Conservation (phyloP, 2,113 vertebrate species). For the Glaucidium brasilianum region DNA sequence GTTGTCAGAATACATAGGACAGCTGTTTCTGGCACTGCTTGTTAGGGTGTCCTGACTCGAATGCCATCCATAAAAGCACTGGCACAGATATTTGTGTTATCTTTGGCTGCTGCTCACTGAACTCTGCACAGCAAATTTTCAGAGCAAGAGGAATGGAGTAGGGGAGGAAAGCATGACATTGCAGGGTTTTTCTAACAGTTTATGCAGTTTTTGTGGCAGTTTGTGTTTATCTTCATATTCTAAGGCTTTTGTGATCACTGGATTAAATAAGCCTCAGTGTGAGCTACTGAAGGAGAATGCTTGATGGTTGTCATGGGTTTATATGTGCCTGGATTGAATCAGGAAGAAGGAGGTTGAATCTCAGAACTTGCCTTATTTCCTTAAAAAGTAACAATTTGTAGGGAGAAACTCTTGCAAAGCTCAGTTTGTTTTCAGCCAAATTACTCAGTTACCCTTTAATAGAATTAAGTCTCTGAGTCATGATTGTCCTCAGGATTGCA, state of each 20-base stretch:
- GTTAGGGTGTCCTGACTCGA: background rate
- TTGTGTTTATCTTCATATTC: background rate
- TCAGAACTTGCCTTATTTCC: background rate
- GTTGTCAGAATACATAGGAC: conserved; percentile 3
- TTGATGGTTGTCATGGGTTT: background rate
- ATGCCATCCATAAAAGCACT: background rate
- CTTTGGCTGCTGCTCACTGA: background rate
- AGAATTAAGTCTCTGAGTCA: background rate
- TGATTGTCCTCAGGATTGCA: background rate
- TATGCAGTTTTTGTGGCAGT: background rate
- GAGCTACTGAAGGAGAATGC: background rate
- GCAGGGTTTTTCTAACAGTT: background rate
- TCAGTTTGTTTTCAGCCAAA: background rate
- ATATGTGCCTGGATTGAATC: background rate
- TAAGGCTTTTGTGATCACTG: background rate
- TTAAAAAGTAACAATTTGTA: background rate
- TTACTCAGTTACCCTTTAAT: background rate
- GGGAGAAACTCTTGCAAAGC: background rate
- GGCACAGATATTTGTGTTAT: background rate
- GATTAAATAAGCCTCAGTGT: background rate
- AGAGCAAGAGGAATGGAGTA: background rate
- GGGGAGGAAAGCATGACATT: background rate
- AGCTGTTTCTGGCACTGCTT: background rate
- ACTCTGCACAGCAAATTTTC: background rate
- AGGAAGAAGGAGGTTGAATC: background rate